Base-by-base conservation (phyloP, 2,888 invertebrate species). In the Cloeon dipterum region DNA sequence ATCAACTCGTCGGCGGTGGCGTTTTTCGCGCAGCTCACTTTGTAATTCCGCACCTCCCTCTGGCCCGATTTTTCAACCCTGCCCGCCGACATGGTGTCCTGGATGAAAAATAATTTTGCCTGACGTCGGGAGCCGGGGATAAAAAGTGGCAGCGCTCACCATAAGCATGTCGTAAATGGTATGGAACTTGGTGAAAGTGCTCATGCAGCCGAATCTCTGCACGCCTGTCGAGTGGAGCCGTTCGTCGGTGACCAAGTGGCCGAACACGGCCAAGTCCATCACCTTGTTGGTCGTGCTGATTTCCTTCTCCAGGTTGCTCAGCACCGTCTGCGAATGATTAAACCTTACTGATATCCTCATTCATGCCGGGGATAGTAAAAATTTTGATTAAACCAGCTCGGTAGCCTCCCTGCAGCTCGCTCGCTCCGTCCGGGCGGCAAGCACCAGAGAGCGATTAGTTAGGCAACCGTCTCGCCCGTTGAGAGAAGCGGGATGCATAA, bases 181-280 rank as follows among this genome's bases (percentile, higher is more conserved):
- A 0, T 35, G 13, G 0, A 56, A 2, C 26, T 44, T 48, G 10
- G 49, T 50, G 2, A 40, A 42, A 43, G 43, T 1, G 32, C 44
- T 35, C 46, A 51, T 21, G 26, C 46, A 14, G 3, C 63, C 62
- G 42, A 61, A 58, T 26, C 70, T 55, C 13, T 62, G 59, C 10
- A 59, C 42, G 1, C 65, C 67, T 1, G 57, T 51, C 23, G 49
- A 47, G 33, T 64, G 50, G 2, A 70, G 57, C 20, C 61, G 56
- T 1, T 66, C 63, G 32, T 66, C 63, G 1, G 67, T 58, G 2
- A 71, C 61, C n/a, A 56, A 49, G 47, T 67, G 68, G 0, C 75
- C 75, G 47, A 66, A 70, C 8, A 74, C 47, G 0, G 69, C 62
- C 49, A 74, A 54, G 46, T 73, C 73, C 16, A 63, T 36, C 48